Percentiles rank a stretch among this genome's conserved stretches.
Conservation (phyloP, 1,140 invertebrate species). For the Brachionus paranguensis region DNA sequence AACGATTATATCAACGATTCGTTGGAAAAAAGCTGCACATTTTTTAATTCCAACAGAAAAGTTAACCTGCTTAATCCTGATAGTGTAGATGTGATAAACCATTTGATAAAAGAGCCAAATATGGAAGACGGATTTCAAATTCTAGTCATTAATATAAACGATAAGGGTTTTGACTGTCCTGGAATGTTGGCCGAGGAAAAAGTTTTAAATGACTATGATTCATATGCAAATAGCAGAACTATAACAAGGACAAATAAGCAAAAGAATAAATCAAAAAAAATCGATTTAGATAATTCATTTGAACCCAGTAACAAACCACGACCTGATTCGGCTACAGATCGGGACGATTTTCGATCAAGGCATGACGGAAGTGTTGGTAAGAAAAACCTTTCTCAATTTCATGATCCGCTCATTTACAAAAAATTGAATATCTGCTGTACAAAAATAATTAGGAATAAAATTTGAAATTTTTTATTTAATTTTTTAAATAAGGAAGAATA, state of each 20-base stretch:
- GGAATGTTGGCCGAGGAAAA: constrained; percentile 69
- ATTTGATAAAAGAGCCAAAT: constrained; percentile 1
- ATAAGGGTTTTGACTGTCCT: constrained; percentile 60
- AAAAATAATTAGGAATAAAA: too few species aligned
- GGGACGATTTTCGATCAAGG: constrained; percentile 26
- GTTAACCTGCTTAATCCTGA: not conserved
- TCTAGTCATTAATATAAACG: constrained; percentile 65
- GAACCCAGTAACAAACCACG: not conserved
- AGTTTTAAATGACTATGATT: constrained; percentile 51
- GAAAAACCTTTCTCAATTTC: not conserved
- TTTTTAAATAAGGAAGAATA: too few species aligned
- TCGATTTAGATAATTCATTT: not conserved
- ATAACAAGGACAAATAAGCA: not conserved
- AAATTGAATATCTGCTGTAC: too few species aligned
- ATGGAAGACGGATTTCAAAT: constrained; percentile 29
- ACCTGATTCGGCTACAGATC: not conserved
- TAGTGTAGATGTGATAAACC: not conserved
- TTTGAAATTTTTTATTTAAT: too few species aligned
- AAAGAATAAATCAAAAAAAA: not conserved
- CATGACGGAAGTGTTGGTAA: constrained; percentile 37
- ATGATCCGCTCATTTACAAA: too few species aligned
- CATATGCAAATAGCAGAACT: not conserved
- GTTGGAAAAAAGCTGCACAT: not conserved
- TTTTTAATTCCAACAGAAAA: not conserved
- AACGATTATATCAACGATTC: not conserved